A percentile compares a stretch with the other conserved stretches of the same genome.
phyloP scores from a whole-genome alignment of 2,797 vertebrate species.

The Phoxinus dragarum region DNA sequence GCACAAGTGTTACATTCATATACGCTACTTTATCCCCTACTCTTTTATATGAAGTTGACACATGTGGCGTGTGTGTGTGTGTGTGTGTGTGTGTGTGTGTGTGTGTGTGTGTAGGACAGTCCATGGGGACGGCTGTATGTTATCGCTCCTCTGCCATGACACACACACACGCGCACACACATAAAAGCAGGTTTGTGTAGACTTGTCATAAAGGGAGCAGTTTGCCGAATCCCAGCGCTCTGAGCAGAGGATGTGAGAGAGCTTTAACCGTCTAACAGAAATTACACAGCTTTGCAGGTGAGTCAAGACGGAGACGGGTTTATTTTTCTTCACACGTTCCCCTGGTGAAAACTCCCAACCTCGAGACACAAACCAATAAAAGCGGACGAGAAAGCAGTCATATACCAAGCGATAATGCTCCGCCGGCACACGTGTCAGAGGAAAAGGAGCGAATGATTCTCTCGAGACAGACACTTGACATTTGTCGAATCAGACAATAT shows the following conservation, averaged over 20 bases:
- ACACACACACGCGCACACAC: background rate
- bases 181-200: slow-evolving; percentile 13
- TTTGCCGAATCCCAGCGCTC: slow-evolving; percentile 25
- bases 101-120: slow-evolving; percentile 1
- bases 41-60: background rate
- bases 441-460: background rate
- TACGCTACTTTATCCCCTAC: background rate
- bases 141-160: background rate
- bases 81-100: background rate
- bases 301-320: slow-evolving; percentile 33
- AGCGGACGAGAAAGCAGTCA: slow-evolving; percentile 20
- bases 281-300: slow-evolving; percentile 43
- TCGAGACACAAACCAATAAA: slow-evolving; percentile 48
- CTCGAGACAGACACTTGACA: slow-evolving; percentile 46
- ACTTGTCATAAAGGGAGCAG: slow-evolving; percentile 14
- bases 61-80: background rate
- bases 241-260: slow-evolving; percentile 29
- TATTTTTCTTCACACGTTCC: slow-evolving; percentile 53
- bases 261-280: slow-evolving; percentile 51
- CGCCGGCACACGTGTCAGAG: background rate
- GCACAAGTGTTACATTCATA: background rate
- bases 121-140: background rate
- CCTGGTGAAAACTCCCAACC: slow-evolving; percentile 43
- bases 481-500: slow-evolving; percentile 45
- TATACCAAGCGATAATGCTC: background rate